These are phyloP conservation scores for Tipula helvola DNA, from an alignment of 2,888 invertebrate species.

Conservation along the genomic window DNA sequence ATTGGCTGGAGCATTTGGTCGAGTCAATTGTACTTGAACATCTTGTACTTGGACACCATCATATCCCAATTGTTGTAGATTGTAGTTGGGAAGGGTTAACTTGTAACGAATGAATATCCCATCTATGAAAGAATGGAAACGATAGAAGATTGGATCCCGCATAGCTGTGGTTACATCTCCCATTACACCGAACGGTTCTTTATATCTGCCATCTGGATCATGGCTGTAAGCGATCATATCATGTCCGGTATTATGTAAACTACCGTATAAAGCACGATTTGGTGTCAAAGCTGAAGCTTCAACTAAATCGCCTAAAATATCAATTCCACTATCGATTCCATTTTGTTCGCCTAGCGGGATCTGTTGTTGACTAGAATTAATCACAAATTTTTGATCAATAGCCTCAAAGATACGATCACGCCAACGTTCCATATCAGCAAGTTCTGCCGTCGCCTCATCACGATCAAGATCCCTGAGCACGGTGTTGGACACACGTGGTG, in stretches of 20 bases:
- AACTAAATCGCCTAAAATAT: constrained; percentile 64
- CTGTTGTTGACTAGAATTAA: not conserved
- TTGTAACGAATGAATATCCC: constrained; percentile 62
- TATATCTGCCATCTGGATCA: constrained; percentile 55
- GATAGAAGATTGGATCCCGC: constrained; percentile 77
- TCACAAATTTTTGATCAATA: constrained; percentile 26
- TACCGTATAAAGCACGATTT: constrained; percentile 59
- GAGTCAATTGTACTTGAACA: constrained; percentile 22
- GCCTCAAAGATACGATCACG: constrained; percentile 29
- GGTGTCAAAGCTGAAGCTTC: constrained; percentile 57
- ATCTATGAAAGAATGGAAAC: constrained; percentile 71
- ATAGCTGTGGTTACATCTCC: constrained; percentile 73
- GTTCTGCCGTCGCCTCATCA: constrained; percentile 18
- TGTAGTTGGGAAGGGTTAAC: constrained; percentile 43
- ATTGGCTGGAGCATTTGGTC: constrained; percentile 35
- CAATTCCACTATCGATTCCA: constrained; percentile 43
- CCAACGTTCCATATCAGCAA: constrained; percentile 29
- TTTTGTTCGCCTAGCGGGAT: constrained; percentile 20
- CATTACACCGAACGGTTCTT: constrained; percentile 68
- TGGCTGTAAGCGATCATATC: constrained; percentile 61
- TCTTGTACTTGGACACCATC: constrained; percentile 19
- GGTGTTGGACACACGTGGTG: constrained; percentile 20
- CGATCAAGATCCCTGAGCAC: constrained; percentile 20
- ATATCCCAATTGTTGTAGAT: constrained; percentile 26
- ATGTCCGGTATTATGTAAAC: constrained; percentile 73